Percentiles rank a stretch among this genome's conserved stretches.
These are phyloP conservation scores for Alethe diademata DNA, from an alignment of 2,113 vertebrate genomes.

Conservation along the genomic window DNA sequence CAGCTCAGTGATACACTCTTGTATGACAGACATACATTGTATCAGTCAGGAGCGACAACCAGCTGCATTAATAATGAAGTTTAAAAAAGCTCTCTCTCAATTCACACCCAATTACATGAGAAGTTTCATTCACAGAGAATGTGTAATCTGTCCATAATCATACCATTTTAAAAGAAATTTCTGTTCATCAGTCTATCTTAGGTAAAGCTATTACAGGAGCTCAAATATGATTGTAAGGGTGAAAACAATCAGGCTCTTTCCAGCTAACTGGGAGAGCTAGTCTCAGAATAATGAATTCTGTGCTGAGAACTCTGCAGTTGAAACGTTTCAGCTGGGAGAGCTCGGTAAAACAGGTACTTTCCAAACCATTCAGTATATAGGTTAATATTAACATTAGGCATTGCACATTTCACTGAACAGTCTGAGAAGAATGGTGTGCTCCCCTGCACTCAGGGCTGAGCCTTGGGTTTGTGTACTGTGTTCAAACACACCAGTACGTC, in stretches of 20 bases:
- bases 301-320: background rate
- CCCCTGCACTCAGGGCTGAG: background rate
- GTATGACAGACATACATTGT: background rate
- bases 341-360: background rate
- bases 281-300: background rate
- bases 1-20: background rate
- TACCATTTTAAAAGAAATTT: constrained; percentile 2
- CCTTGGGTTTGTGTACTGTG: background rate
- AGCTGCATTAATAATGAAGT: background rate
- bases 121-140: background rate
- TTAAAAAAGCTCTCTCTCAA: background rate
- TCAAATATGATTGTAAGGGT: background rate
- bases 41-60: background rate
- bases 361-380: constrained; percentile 16
- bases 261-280: constrained; percentile 15
- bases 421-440: background rate
- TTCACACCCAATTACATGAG: background rate
- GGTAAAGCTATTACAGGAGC: background rate
- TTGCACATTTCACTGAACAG: background rate
- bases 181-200: background rate
- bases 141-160: background rate
- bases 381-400: constrained; percentile 47
- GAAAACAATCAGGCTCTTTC: constrained; percentile 4
- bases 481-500: background rate
- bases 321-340: constrained; percentile 10